Evolutionary conservation across 2,888 invertebrate genomes (phyloP).

Genomic region (Pristionchus entomophagus): DNA sequence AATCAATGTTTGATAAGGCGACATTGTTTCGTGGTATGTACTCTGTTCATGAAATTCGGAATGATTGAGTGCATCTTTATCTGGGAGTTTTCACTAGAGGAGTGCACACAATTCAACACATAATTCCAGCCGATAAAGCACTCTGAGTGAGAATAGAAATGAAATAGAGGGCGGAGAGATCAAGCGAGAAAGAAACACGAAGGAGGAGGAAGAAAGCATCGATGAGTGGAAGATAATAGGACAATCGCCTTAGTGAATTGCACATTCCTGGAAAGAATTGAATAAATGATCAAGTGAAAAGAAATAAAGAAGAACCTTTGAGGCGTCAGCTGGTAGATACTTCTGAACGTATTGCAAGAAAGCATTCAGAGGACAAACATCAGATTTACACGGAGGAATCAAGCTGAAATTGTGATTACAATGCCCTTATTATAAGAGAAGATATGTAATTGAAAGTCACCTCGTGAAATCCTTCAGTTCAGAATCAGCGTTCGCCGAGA

Average conservation of each 20-base stretch:
- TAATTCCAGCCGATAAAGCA: background rate
- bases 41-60: no score
- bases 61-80: background rate
- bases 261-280: background rate
- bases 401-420: background rate
- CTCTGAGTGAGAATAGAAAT: background rate
- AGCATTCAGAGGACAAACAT: conserved; percentile 7
- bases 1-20: no score
- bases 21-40: no score
- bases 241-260: background rate
- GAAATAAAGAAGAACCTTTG: background rate
- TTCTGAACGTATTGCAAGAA: background rate
- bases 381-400: conserved; percentile 7
- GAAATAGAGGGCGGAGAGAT: background rate
- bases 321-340: background rate
- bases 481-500: background rate
- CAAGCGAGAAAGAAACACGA: background rate
- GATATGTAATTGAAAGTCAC: no score
- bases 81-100: background rate
- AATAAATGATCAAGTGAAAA: background rate
- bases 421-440: background rate
- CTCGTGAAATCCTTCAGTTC: conserved; percentile 31
- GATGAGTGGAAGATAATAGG: no score
- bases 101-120: background rate
- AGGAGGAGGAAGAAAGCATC: no score